Base-by-base conservation (phyloP, 2,888 invertebrate genomes). In the Epirrhoe tristata region DNA sequence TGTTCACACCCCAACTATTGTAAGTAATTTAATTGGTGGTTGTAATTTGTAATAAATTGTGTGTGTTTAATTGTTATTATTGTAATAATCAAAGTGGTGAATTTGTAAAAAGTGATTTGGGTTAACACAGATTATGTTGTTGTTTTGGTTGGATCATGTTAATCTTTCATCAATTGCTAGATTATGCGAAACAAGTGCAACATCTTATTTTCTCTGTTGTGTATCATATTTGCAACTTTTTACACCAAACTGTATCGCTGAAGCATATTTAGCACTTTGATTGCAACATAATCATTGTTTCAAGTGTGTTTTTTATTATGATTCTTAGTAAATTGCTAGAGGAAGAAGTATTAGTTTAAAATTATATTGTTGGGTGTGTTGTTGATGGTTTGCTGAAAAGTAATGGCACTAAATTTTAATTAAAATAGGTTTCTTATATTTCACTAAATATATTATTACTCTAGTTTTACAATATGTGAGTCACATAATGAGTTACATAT, bases 281-380 rank as follows among this genome's bases (percentile, higher is more conserved):
- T 12, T 10, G 34, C 51, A 50, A 58, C 39, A 50, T 46, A 62
- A n/a, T 12, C 48, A 17, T 65, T 66, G 34, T 57, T 17, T 63
- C 57, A 62, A 55, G 67, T 48, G 53, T 67, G 65, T 63, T 65
- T 67, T 62, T 66, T 68, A 65, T 59, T 63, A 57, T 52, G 10
- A 55, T 71, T 70, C 54, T 74, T 78, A 80, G 80, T 77, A 53
- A 73, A 72, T 75, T 71, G 81, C 80, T 81, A 80, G 80, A 76
- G 61, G 58, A 60, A 71, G 74, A 71, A 24, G 24, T 24, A 24
- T 24, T 63, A 60, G 74, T 72, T 56, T 66, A 57, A 24, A 73
- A 68, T 71, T 50, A 68, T 65, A 69, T 70, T 1, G 69, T 72
- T 53, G 63, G 52, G 66, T 62, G 61, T 70, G 58, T 67, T 34